Evolutionary conservation across 2,113 vertebrate species (phyloP), one percentile per base, ranked within the genome.

Genomic region (Chitala chitala): DNA sequence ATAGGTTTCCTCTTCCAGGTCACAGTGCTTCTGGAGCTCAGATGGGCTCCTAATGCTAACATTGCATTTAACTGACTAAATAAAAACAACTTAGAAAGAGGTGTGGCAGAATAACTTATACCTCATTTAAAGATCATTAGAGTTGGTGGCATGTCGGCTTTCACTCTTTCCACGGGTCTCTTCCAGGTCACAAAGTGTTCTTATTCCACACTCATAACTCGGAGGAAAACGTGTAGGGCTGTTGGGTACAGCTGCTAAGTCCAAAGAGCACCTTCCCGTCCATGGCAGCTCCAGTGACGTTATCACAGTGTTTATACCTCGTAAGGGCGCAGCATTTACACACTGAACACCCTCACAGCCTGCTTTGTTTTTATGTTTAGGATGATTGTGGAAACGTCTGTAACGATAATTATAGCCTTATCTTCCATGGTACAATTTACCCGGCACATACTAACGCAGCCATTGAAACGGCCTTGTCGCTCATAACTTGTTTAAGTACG

Each of bases 221-320:
- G 31, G 59, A 38, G 33, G 59, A 29, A 20, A 63, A 63, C 36
- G 59, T 38, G 58, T 48, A 13, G 12, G 48, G 12, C 12, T 51
- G 48, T 3, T 10, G 33, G 36, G 36, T 31, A n/a, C 33, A 40
- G 38, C 24, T 5, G 29, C 29, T 59, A 15, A 59, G 56, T 24
- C 33, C 56, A 59, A 6, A 15, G 26, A 59, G 56, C 29, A 59
- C 56, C 13, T 46, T 46, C 4, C 4, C 4, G 44, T 6, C 5
- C 5, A 46, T 46, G 5, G 12, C 44, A 6, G 44, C 5, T 63
- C 59, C 38, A 63, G 46, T 2, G 1, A 38, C 17, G 42, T n/a
- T 40, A 46, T 26, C 24, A 40, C 54, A 20, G 54, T 72, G 70
- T 72, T 72, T 72, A 72, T 15, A 29, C 38, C 26, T 24, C 15